phyloP scores from a whole-genome alignment of 2,888 invertebrate genomes.

The Ctena decussata region DNA sequence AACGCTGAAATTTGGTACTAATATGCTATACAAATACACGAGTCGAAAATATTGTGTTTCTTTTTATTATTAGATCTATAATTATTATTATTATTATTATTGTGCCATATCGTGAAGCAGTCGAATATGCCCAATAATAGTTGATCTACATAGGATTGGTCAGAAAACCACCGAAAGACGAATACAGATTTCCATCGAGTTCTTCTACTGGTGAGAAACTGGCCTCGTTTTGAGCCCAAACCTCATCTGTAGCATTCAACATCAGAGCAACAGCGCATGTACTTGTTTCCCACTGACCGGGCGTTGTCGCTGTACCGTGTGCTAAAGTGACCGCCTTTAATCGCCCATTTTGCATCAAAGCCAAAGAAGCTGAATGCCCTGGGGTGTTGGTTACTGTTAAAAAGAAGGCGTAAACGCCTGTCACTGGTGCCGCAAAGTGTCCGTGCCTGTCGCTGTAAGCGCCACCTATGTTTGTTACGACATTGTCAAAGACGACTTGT shows the following conservation, averaged over 20 bases:
- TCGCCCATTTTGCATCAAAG: conserved; percentile 37
- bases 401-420: conserved; percentile 52
- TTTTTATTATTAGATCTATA: too few species aligned
- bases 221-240: conserved; percentile 55
- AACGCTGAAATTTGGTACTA: too few species aligned
- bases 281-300: conserved; percentile 40
- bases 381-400: conserved; percentile 44
- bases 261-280: conserved; percentile 28
- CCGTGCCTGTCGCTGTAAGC: conserved; percentile 31
- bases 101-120: too few species aligned
- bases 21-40: too few species aligned
- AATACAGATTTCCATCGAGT: conserved; percentile 49
- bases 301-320: conserved; percentile 29
- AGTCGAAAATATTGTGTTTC: too few species aligned
- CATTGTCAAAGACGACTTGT: conserved; percentile 44
- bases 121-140: too few species aligned
- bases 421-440: conserved; percentile 40
- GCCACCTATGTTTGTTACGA: conserved; percentile 43
- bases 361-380: conserved; percentile 38
- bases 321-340: conserved; percentile 24
- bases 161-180: conserved; percentile 46
- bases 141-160: conserved; percentile 3
- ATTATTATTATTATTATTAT: too few species aligned
- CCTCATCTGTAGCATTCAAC: conserved; percentile 42
- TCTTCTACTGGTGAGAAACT: conserved; percentile 41